Conservation (phyloP, 2,113 vertebrate genomes). For the Butorides virescens region DNA sequence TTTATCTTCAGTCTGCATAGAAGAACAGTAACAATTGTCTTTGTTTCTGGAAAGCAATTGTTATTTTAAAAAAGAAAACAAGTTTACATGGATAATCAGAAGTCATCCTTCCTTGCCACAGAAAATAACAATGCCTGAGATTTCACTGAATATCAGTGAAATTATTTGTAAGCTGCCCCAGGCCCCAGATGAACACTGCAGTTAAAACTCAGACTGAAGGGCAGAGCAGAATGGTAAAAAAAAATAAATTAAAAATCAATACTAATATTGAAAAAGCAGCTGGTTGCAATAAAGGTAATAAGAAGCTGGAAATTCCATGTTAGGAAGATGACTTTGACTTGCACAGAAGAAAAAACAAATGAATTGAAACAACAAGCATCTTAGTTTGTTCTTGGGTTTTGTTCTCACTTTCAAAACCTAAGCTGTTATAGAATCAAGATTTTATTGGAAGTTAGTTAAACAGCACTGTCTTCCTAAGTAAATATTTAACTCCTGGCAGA, state of each 20-base stretch:
- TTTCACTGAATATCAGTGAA: neutral
- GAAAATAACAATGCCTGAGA: neutral
- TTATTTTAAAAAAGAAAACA: neutral
- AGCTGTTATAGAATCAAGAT: neutral
- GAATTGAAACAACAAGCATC: neutral
- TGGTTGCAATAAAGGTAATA: neutral
- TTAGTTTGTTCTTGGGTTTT: neutral
- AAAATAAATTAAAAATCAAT: neutral
- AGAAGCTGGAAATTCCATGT: neutral
- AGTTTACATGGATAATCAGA: neutral
- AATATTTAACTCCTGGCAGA: conserved; percentile 40
- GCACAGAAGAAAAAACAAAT: neutral
- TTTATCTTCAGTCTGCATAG: neutral
- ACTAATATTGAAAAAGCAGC: neutral
- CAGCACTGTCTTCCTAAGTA: neutral
- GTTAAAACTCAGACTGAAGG: neutral
- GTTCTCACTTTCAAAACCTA: neutral
- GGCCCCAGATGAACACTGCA: neutral
- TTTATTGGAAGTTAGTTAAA: conserved; percentile 46
- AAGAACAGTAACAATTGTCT: neutral
- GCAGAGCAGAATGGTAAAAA: neutral
- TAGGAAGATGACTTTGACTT: neutral
- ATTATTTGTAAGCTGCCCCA: neutral
- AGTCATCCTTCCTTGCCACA: neutral
- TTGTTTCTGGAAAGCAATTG: neutral